Base-by-base conservation (phyloP, 2,888 invertebrate species). In the Lithophane semibrunnea region DNA sequence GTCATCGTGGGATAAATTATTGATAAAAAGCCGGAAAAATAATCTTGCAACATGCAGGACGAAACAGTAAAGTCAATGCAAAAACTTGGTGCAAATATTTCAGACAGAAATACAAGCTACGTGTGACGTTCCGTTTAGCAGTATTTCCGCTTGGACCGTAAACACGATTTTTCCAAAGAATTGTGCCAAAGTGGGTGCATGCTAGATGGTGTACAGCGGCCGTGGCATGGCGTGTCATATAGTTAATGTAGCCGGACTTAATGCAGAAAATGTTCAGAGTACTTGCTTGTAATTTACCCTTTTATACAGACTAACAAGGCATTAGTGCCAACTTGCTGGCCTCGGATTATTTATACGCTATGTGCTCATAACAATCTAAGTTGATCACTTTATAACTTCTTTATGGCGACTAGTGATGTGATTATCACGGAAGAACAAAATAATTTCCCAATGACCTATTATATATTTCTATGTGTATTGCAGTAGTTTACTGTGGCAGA, bases 281-380 rank as follows among this genome's bases (percentile, higher is more conserved):
- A 61, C 66, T 42, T 60, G 67, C 44, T 54, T 21, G 61, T 82
- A 78, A 82, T 82, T 42, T 65, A 69, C 68, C 58, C 64, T 74
- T 82, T 60, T 78, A 54, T 42, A 69, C 52, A 16, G 49, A 24
- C 75, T 79, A 82, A 85, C 63, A 67, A 73, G 72, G 83, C 61
- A 75, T 85, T 79, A 84, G 63, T 63, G 65, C 21, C 52, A 82
- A 78, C 78, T 73, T 56, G 69, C 56, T 58, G 75, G 52, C 79
- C 79, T 85, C 61, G 74, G 54, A 69, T 52, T 82, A 72, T 73
- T 72, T 56, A 69, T 66, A 54, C 69, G 61, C 71, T 63, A 66
- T 73, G 49, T 72, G 21, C 13, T 49, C 37, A 52, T 63, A 56
- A 73, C 56, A 56, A 61, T 47, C 10, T n/a, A 49, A 66, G 10